Percentiles rank a stretch among this genome's conserved stretches.
Conservation (phyloP, 2,888 invertebrate genomes). For the Limnephilus rhombicus region DNA sequence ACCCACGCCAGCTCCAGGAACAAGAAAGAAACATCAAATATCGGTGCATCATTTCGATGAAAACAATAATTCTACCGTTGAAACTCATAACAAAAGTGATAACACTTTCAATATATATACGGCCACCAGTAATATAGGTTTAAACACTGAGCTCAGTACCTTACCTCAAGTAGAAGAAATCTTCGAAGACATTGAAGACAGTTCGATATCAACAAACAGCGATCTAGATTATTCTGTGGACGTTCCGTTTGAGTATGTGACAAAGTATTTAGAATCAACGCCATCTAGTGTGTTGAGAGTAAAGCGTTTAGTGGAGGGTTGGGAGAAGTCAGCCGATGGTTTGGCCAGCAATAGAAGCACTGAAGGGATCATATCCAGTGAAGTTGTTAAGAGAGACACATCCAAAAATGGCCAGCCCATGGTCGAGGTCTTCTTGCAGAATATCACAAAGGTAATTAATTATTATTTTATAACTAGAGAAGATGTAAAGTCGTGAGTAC, state of each 20-base stretch:
- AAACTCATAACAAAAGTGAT: conserved; percentile 1
- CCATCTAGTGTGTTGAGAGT: conserved; percentile 43
- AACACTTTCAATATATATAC: not conserved
- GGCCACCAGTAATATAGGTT: not conserved
- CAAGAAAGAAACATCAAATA: conserved; percentile 61
- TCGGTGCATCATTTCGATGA: not conserved
- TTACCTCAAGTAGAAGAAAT: conserved; percentile 2
- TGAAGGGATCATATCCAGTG: conserved; percentile 40
- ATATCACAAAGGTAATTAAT: conserved; percentile 60
- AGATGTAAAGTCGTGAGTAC: not conserved
- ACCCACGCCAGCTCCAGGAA: conserved; percentile 72
- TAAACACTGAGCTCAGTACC: not conserved
- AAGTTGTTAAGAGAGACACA: conserved; percentile 63
- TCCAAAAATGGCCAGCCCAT: conserved; percentile 55
- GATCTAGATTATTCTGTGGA: conserved; percentile 48
- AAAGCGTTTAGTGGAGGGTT: not conserved
- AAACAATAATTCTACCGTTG: conserved; percentile 6
- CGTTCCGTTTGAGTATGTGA: conserved; percentile 54
- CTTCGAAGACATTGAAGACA: conserved; percentile 42
- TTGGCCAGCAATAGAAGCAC: conserved; percentile 8
- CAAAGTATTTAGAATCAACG: conserved; percentile 55
- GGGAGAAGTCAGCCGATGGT: not conserved
- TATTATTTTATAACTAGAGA: too few species aligned
- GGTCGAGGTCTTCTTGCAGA: conserved; percentile 65
- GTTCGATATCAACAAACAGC: conserved; percentile 20